Evolutionary conservation across 1,140 invertebrate genomes (phyloP).

Genomic region (Drosophila leontia): DNA sequence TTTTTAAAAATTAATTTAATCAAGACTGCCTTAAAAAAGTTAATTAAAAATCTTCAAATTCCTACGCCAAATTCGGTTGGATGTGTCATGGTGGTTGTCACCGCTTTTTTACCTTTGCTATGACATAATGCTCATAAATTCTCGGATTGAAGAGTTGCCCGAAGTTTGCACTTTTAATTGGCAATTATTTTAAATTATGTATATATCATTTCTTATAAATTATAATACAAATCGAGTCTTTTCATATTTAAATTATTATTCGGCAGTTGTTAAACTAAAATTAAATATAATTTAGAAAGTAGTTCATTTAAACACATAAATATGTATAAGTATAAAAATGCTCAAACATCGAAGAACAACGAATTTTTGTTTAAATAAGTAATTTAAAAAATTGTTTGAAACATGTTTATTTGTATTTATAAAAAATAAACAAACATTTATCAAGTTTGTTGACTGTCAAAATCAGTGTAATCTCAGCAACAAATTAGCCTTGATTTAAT

Average conservation of each 20-base stretch:
- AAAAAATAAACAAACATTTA: not conserved
- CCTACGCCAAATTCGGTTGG: conserved; percentile 2
- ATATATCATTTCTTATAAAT: no score
- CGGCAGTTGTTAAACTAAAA: no score
- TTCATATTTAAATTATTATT: no score
- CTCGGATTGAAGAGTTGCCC: conserved; percentile 18
- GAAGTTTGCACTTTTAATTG: conserved; percentile 23
- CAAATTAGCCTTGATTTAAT: conserved; percentile 6
- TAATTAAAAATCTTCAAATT: conserved; percentile 5
- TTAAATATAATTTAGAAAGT: no score
- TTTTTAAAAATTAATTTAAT: not conserved
- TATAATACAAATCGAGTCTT: no score
- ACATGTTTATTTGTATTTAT: not conserved
- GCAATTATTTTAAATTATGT: not conserved
- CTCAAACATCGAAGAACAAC: not conserved
- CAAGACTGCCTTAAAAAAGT: not conserved
- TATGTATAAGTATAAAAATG: no score
- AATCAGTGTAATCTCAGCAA: not conserved
- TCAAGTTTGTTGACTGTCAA: not conserved
- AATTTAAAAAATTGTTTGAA: no score
- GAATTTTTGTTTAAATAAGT: not conserved
- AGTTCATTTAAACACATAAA: no score
- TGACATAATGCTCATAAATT: conserved; percentile 24
- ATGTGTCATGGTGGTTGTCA: conserved; percentile 23
- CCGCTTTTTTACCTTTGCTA: conserved; percentile 23